These are phyloP conservation scores for Meloidogyne floridensis DNA, from an alignment of 1,140 invertebrate species.

Conservation along the genomic window DNA sequence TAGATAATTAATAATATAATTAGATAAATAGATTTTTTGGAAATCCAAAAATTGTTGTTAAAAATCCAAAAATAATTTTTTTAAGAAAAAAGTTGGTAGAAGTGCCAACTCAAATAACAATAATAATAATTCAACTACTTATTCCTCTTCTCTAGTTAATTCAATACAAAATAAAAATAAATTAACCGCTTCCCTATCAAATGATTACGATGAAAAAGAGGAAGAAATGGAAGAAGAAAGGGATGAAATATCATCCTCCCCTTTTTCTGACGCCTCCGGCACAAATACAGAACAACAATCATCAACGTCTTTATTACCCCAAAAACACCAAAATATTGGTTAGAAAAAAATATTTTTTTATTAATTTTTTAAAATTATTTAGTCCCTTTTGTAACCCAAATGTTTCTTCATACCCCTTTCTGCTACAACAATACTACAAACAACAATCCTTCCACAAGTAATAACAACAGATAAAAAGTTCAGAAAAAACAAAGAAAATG, in stretches of 20 bases:
- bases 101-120: background rate
- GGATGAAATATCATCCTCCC: background rate
- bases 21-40: no score
- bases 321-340: background rate
- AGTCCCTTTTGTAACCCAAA: background rate
- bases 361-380: background rate
- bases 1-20: no score
- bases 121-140: background rate
- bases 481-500: no score
- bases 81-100: background rate
- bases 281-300: background rate
- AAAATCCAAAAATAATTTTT: background rate
- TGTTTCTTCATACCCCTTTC: background rate
- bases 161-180: conserved; percentile 10
- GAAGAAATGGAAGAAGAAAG: background rate
- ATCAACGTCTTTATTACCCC: background rate
- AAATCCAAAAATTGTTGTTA: background rate
- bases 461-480: background rate
- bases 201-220: background rate
- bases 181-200: background rate
- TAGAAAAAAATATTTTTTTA: background rate
- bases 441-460: background rate
- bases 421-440: background rate
- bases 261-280: background rate
- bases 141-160: background rate